These are phyloP conservation scores for Aleiodes sp. DNA, from an alignment of 1,140 invertebrate genomes.

Conservation along the genomic window DNA sequence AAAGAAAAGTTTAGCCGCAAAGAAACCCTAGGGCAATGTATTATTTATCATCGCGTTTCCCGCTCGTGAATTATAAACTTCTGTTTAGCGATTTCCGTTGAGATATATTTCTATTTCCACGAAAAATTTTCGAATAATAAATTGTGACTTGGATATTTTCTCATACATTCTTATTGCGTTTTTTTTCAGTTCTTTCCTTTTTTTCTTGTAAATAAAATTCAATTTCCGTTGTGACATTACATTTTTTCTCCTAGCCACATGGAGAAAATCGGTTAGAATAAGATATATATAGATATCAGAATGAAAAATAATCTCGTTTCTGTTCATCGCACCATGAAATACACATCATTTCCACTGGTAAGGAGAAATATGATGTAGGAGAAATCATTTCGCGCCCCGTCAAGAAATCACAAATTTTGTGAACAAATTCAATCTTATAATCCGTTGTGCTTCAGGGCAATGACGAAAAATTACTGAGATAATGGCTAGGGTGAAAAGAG, in stretches of 20 bases:
- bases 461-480: too few species aligned
- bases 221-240: conserved; percentile 6
- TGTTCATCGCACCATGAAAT: conserved; percentile 26
- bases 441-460: neutral
- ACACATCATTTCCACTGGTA: neutral
- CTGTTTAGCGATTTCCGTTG: neutral
- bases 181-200: too few species aligned
- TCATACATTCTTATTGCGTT: neutral
- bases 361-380: conserved; percentile 8
- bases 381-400: conserved; percentile 17
- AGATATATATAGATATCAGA: conserved; percentile 2
- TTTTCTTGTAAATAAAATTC: neutral
- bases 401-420: conserved; percentile 17
- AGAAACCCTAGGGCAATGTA: conserved; percentile 15
- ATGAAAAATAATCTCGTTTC: conserved; percentile 20
- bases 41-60: conserved; percentile 19
- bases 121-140: neutral
- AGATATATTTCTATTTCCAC: neutral
- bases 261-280: conserved; percentile 2
- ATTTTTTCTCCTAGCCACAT: neutral
- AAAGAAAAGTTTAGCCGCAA: neutral
- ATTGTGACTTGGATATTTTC: neutral
- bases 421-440: conserved; percentile 12
- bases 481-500: neutral
- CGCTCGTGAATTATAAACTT: conserved; percentile 26